These are phyloP conservation scores for Ochlodes sylvanus DNA, from an alignment of 2,888 invertebrate genomes.

Conservation along the genomic window DNA sequence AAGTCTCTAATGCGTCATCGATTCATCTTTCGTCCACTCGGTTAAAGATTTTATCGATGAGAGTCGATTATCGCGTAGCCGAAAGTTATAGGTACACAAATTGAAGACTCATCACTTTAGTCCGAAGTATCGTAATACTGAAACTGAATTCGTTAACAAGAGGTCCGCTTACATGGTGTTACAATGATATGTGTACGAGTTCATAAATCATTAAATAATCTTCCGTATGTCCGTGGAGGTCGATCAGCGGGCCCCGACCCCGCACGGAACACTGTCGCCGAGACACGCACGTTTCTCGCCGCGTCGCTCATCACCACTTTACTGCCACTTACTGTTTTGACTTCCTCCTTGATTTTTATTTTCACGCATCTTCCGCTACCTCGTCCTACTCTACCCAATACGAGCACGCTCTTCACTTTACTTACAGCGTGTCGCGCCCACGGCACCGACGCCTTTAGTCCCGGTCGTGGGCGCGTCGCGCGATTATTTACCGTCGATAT, in stretches of 20 bases:
- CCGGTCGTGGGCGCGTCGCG: conserved; percentile 48
- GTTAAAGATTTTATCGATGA: conserved; percentile 20
- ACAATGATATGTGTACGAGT: conserved; percentile 31
- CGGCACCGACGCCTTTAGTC: conserved; percentile 1
- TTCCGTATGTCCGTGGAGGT: conserved; percentile 45
- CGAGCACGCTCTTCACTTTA: conserved; percentile 71
- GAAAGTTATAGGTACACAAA: no score
- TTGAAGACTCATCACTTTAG: no score
- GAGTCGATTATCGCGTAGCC: background rate
- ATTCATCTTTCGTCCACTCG: conserved; percentile 7
- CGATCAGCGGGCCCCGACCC: conserved; percentile 61
- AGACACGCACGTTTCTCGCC: conserved; percentile 73
- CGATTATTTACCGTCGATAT: conserved; percentile 44
- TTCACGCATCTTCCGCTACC: conserved; percentile 78
- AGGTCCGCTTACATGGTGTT: conserved; percentile 27
- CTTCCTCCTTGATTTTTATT: conserved; percentile 76
- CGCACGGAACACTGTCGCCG: conserved; percentile 81
- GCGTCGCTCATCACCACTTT: conserved; percentile 80
- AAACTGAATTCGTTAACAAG: conserved; percentile 17
- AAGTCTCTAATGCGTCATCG: conserved; percentile 7
- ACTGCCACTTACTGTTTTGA: conserved; percentile 79
- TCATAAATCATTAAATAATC: conserved; percentile 35
- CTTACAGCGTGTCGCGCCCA: conserved; percentile 29
- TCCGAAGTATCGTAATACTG: background rate
- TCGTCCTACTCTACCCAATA: conserved; percentile 68